A percentile compares a stretch with the other conserved stretches of the same genome.
Conservation (phyloP, 2,113 vertebrate species). For the Psophia crepitans region DNA sequence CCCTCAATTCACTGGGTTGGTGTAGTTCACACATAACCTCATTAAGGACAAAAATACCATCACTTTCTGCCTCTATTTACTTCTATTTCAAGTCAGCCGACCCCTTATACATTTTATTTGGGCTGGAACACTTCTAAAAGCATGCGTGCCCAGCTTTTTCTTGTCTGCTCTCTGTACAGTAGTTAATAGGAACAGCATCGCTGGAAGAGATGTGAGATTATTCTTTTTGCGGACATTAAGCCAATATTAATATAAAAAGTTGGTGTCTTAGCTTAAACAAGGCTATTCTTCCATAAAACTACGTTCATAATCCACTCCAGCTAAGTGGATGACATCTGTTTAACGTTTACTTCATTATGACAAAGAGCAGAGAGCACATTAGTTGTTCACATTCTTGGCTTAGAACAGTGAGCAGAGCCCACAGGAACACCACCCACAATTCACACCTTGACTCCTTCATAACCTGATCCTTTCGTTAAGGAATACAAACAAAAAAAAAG, state of each 20-base stretch:
- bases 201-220: background rate
- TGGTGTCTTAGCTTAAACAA: background rate
- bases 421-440: background rate
- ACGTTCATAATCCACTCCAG: background rate
- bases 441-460: background rate
- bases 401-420: background rate
- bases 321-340: background rate
- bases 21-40: background rate
- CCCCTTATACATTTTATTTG: background rate
- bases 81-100: background rate
- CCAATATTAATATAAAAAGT: background rate
- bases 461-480: background rate
- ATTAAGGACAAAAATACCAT: background rate
- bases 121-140: background rate
- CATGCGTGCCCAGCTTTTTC: fast-evolving
- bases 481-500: background rate
- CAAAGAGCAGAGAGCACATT: background rate
- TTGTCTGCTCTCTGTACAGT: background rate
- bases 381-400: background rate
- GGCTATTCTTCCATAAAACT: background rate
- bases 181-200: background rate
- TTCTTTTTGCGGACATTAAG: background rate
- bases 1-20: background rate
- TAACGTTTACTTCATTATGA: background rate
- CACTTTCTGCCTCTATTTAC: background rate